These are phyloP conservation scores for Pelagia noctiluca DNA, from an alignment of 30 jellyfish, hydroid and myxozoan species.

Conservation along the genomic window DNA sequence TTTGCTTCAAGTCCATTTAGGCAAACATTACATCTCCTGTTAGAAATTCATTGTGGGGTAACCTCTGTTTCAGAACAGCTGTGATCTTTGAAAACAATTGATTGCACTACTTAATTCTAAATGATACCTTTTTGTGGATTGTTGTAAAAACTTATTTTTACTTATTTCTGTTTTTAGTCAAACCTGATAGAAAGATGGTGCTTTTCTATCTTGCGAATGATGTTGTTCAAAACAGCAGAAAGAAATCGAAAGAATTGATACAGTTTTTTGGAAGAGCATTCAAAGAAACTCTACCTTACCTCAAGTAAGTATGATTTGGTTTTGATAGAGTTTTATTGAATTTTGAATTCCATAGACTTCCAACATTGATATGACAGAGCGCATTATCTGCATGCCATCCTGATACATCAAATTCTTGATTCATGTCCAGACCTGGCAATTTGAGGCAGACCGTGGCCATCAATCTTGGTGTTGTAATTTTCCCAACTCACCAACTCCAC, in stretches of 20 bases:
- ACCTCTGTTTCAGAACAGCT: too few species aligned
- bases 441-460: too few species aligned
- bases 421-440: too few species aligned
- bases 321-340: not conserved
- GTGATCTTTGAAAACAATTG: too few species aligned
- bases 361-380: too few species aligned
- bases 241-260: slow-evolving; percentile 88
- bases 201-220: slow-evolving; percentile 94
- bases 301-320: slow-evolving; percentile 54
- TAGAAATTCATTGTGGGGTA: too few species aligned
- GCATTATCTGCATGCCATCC: too few species aligned
- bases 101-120: not conserved
- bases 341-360: too few species aligned
- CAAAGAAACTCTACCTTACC: slow-evolving; percentile 60
- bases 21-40: too few species aligned
- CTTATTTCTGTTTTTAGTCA: slow-evolving; percentile 43
- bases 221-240: slow-evolving; percentile 95
- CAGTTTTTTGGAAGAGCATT: slow-evolving; percentile 85
- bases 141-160: not conserved
- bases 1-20: not conserved
- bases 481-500: not conserved
- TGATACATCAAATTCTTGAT: too few species aligned
- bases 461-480: not conserved
- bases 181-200: slow-evolving; percentile 82
- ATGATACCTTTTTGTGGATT: not conserved